Evolutionary conservation across 2,113 vertebrate species (phyloP), one percentile per base, ranked within the genome.

Genomic region (Tragelaphus scriptus): DNA sequence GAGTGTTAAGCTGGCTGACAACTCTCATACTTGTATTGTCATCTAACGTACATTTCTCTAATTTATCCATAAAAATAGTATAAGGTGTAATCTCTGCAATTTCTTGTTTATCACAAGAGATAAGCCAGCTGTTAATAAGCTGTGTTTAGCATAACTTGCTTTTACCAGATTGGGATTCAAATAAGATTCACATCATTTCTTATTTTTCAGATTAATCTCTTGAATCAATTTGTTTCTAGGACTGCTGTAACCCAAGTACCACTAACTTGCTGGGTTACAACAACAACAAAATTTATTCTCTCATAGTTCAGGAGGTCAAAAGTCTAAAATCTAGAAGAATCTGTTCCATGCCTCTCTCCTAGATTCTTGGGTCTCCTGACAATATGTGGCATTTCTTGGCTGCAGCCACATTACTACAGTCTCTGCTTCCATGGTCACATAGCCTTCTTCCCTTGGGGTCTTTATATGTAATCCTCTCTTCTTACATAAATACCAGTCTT

Each of bases 71-170:
- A 81, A 71, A 96, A 90, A 82, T 84, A 89, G 40, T 36, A 16
- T 7, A 44, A 61, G 51, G 30, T 61, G 2, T 88, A n/a, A 71
- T n/a, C 32, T 90, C 84, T 87, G 30, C n/a, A 82, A 82, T 90
- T 92, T 91, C 86, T 87, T 96, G 58, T 77, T 53, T 79, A 85
- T 90, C 53, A 77, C n/a, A 82, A 61, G 30, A 92, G 87, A 90
- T 21, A 63, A 96, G 40, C 47, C 19, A 81, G 56, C 58, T 59
- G 16, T 92, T 75, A 91, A n/a, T 77, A 44, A 87, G 28, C 68
- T 63, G 28, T 77, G 65, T 80, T 19, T 77, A 21, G 32, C 19
- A 2, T 79, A 68, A 94, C 84, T 89, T 97, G 91, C 28, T 68
- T 75, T 96, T 86, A 44, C 95, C 28, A 71, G 89, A 77, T 94